Conservation (phyloP, 2,888 invertebrate genomes). For the Zaprionus bogoriensis region DNA sequence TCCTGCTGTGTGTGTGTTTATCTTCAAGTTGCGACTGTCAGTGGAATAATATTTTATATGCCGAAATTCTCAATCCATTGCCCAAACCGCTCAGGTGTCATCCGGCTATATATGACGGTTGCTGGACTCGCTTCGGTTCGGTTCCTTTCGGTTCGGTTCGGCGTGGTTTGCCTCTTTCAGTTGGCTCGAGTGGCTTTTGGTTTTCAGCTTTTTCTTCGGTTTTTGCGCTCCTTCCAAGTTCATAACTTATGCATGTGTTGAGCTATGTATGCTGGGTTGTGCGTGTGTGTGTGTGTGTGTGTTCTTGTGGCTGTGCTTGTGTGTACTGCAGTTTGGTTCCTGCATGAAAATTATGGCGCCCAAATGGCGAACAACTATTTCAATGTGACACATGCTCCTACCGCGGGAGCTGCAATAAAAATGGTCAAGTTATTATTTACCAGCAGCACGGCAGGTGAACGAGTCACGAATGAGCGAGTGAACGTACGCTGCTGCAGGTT, state of each 20-base stretch:
- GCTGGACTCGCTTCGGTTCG: neutral
- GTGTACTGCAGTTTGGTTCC: neutral
- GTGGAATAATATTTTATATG: constrained; percentile 40
- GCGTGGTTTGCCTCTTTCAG: constrained; percentile 32
- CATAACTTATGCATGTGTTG: constrained; percentile 54
- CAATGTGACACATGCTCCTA: constrained; percentile 22
- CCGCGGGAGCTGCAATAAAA: constrained; percentile 41
- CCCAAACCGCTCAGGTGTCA: neutral
- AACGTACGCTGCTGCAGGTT: neutral
- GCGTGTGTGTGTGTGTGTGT: constrained; percentile 1
- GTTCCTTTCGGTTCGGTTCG: neutral
- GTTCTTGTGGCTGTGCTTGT: neutral
- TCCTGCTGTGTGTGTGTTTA: constrained; percentile 28
- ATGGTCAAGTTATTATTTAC: constrained; percentile 54
- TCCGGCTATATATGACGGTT: neutral
- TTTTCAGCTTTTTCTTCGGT: constrained; percentile 9
- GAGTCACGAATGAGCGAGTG: constrained; percentile 3
- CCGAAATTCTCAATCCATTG: constrained; percentile 8
- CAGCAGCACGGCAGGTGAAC: constrained; percentile 38
- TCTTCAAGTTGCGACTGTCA: constrained; percentile 35
- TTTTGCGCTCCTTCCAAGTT: constrained; percentile 26
- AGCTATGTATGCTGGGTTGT: neutral
- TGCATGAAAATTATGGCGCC: constrained; percentile 45
- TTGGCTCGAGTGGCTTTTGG: constrained; percentile 46
- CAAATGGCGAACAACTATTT: constrained; percentile 55